phyloP scores from a whole-genome alignment of 2,888 invertebrate genomes.

The Odontocolon sp. region DNA sequence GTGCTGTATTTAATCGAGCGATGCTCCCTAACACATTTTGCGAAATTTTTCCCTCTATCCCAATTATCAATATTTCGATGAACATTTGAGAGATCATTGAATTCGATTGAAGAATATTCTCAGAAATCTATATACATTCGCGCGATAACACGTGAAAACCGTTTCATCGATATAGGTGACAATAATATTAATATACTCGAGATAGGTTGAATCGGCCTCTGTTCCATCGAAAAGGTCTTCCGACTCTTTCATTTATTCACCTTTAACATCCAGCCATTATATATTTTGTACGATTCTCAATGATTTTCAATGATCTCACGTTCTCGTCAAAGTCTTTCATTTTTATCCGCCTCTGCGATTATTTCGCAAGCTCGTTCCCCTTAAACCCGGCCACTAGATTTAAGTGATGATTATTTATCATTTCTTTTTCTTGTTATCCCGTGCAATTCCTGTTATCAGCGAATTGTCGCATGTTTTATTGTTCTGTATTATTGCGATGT shows the following conservation, averaged over 20 bases:
- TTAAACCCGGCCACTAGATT: conserved; percentile 51
- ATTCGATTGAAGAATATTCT: background rate
- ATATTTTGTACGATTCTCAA: background rate
- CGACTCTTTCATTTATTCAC: conserved; percentile 20
- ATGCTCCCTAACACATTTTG: conserved; percentile 37
- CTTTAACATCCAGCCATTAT: background rate
- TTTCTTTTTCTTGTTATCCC: conserved; percentile 22
- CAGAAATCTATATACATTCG: background rate
- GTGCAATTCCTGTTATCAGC: conserved; percentile 10
- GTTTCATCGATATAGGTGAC: conserved; percentile 17
- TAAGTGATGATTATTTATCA: conserved; percentile 41
- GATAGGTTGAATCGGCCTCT: background rate
- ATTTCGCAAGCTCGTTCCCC: conserved; percentile 23
- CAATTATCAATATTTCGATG: conserved; percentile 23
- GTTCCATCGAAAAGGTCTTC: conserved; percentile 33
- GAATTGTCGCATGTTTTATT: conserved; percentile 18
- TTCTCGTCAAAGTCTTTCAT: background rate
- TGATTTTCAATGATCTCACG: conserved; percentile 16
- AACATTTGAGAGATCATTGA: conserved; percentile 34
- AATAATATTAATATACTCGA: conserved; percentile 20
- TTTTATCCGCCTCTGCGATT: conserved; percentile 20
- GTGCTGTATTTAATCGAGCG: conserved; percentile 53
- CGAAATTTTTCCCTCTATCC: conserved; percentile 23
- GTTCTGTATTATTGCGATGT: conserved; percentile 34
- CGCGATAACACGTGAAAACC: background rate